Evolutionary conservation across 2,797 vertebrate genomes (phyloP).

Genomic region (Spinus olivaceus): DNA sequence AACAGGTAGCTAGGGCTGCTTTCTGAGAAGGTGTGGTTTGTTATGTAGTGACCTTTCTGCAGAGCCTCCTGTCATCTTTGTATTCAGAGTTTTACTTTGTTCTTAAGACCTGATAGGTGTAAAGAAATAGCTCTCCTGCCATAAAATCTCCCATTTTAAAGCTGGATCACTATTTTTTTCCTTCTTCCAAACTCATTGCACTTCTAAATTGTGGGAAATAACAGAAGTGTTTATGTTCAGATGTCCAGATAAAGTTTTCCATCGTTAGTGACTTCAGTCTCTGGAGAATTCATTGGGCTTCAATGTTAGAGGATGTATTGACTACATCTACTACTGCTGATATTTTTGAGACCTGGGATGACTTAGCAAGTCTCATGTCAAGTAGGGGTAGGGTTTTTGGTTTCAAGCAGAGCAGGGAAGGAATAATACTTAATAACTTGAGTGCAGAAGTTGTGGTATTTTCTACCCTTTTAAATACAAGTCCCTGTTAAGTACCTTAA

Average conservation of each 20-base stretch:
- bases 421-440: background rate
- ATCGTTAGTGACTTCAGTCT: background rate
- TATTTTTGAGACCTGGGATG: background rate
- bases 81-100: background rate
- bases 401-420: background rate
- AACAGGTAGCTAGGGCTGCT: background rate
- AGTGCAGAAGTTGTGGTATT: background rate
- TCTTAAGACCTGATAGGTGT: background rate
- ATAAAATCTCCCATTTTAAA: background rate
- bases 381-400: background rate
- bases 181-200: background rate
- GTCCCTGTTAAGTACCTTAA: background rate
- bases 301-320: background rate
- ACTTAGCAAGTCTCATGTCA: background rate
- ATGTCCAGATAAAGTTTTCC: constrained; percentile 10
- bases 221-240: constrained; percentile 10
- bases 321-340: background rate
- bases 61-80: background rate
- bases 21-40: background rate
- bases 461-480: background rate
- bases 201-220: constrained; percentile 28
- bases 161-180: background rate
- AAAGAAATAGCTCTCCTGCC: background rate
- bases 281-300: background rate
- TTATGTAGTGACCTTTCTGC: background rate